Base-by-base conservation (phyloP, 2,888 invertebrate species). In the Lithophane ornitopus region DNA sequence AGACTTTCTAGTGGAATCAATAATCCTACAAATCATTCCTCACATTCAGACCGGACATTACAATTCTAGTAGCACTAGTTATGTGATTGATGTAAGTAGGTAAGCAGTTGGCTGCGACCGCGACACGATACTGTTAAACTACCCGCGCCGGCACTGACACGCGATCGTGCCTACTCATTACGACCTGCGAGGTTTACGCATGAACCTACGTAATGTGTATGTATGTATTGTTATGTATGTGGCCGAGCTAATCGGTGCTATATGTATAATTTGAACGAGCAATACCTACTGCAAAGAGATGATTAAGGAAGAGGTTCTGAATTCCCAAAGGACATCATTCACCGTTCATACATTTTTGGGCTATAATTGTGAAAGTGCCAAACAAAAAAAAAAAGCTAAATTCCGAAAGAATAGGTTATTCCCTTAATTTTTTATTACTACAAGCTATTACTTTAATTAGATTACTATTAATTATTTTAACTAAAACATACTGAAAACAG, bases 81-180 rank as follows among this genome's bases (percentile, higher is more conserved):
- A 77, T 59, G 69, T 82, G 80, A 84, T 81, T 76, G 68, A 84
- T 83, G 74, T 81, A 85, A 76, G 78, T 85, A 80, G 86, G 86
- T 74, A 78, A 83, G 69, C 65, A 77, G 81, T 81, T 74, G 41
- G 65, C 70, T 62, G 73, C 74, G 65, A 74, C 67, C 74, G 62
- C 46, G 44, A 74, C 74, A 83, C 68, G 80, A 54, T 69, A 74
- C 49, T 70, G 69, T 70, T 72, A 66, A 68, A 75, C 63, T 82
- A 70, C 22, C 58, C 52, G 72, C 14, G 26, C 62, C 71, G 52
- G 52, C 39, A 73, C 67, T 67, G 69, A 59, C 87, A 85, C 74
- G 85, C 82, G 77, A 86, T 54, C 70, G 68, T 73, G 75, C 9
- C 66, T 62, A 70, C 76, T 80, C 77, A 82, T 85, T 85, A 78